Conservation (phyloP, 2,888 invertebrate species). For the Ectemnius lituratus region DNA sequence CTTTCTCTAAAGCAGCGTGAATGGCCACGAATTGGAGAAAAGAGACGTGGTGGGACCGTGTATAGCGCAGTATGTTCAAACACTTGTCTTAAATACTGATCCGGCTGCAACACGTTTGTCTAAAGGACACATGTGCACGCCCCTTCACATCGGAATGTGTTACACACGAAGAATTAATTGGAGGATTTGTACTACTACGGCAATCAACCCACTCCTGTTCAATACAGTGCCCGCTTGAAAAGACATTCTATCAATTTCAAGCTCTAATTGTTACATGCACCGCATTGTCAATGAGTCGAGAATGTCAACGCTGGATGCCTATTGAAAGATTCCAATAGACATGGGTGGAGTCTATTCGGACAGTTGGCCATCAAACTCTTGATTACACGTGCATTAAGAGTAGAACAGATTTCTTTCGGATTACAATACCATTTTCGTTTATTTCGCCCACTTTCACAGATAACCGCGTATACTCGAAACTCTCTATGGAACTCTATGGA, state of each 20-base stretch:
- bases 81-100: conserved; percentile 52
- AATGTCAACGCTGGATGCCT: conserved; percentile 4
- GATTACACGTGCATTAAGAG: too few relatives aligned
- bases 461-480: too few relatives aligned
- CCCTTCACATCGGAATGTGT: conserved; percentile 17
- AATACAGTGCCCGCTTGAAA: conserved; percentile 18
- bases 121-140: conserved; percentile 37
- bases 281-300: conserved; percentile 16
- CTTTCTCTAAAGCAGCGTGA: conserved; percentile 38
- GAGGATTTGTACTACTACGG: conserved; percentile 31
- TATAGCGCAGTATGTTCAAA: conserved; percentile 5
- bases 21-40: conserved; percentile 25
- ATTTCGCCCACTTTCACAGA: too few relatives aligned
- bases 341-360: too few relatives aligned
- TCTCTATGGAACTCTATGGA: too few relatives aligned
- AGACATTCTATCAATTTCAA: conserved; percentile 29
- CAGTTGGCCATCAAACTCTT: too few relatives aligned
- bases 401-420: too few relatives aligned
- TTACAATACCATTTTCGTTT: too few relatives aligned
- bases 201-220: conserved; percentile 17
- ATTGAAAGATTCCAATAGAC: not conserved
- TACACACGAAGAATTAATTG: conserved; percentile 48
- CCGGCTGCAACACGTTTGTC: conserved; percentile 57
- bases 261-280: conserved; percentile 21
- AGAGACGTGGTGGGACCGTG: conserved; percentile 10